Base-by-base conservation (phyloP, 1,140 invertebrate species). In the Orius insidiosus region DNA sequence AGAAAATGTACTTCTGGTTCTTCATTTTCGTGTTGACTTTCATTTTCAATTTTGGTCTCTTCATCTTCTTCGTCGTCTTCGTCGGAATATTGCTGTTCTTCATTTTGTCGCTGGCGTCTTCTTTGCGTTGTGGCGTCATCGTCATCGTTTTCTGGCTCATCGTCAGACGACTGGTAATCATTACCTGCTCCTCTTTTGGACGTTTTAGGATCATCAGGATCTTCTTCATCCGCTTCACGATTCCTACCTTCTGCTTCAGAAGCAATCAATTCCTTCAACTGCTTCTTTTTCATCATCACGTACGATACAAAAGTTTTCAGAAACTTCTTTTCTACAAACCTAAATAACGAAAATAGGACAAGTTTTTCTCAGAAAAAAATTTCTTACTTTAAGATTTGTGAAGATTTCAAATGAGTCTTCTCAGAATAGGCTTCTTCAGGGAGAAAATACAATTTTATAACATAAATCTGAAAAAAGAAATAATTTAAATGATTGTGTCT, bases 351-450 rank as follows among this genome's bases (percentile, higher is more conserved):
- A 24, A n/a, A n/a, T n/a, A n/a, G n/a, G n/a, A n/a, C n/a, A n/a
- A n/a, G n/a, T n/a, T n/a, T n/a, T n/a, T n/a, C n/a, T n/a, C n/a
- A n/a, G 16, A 19, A 33, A 34, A 10, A 34, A 5, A 42, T 7
- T 6, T 41, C 75, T 53, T 74, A 69, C 34, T 71, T 71, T 9
- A 84, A 59, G 38, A 89, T 71, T 19, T 72, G 61, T 42, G 70
- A 65, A 0, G 85, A 82, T 30, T 69, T 77, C 0, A 88, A 66
- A 16, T 62, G 61, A 54, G 76, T 85, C 32, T 78, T 72, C 3
- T 74, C 64, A 52, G 75, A 75, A 52, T 90, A 93, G 14, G 68
- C 70, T 31, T 71, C 62, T 9, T 75, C 57, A 0, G 82, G 80
- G 18, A 92, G 62, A 58, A 86, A 89, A 15, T 76, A 60, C 36